Evolutionary conservation across 2,888 invertebrate genomes (phyloP), one percentile per base, ranked within the genome.

Genomic region (Ochropleura plecta): DNA sequence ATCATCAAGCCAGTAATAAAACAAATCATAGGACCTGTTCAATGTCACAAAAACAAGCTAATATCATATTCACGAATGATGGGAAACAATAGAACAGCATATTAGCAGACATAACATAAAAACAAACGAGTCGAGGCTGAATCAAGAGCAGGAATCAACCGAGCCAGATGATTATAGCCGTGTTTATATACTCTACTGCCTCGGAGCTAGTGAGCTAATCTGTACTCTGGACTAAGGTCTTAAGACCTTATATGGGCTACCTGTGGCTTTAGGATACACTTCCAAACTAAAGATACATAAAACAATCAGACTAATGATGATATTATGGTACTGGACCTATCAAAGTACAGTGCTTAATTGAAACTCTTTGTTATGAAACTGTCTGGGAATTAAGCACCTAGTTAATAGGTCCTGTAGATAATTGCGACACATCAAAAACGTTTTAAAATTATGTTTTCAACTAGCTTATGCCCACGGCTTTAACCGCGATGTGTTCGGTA

Each of bases 101-200:
- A 66, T 63, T 71, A 78, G 44, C 55, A 66, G 49, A 30, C 46
- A 55, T 70, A 51, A 51, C 69, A 72, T 83, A 83, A 75, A 75
- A 70, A 9, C 51, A 10, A 82, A 83, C 12, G 79, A 75, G n/a
- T 53, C 12, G 59, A 59, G 59, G 14, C 65, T 65, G 75, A 62
- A 55, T 71, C 75, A 69, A 70, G 60, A 49, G 42, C 48, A 51
- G 20, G 70, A 57, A 66, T 65, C 79, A 48, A 48, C 60, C 30
- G 16, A 77, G 48, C n/a, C n/a, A 70, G 46, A 72, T 72, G 59
- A 67, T 60, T 70, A 79, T 63, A 68, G 63, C 46, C 6, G 46
- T 78, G 79, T 82, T 82, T 71, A 78, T 66, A 55, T n/a, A 53
- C 57, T 76, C 16, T 5, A n/a, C 14, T 44, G 57, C 16, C 12